A percentile compares a stretch with the other conserved stretches of the same genome.
These are phyloP conservation scores for Spodoptera exigua DNA, from an alignment of 2,888 invertebrate genomes.

Conservation along the genomic window DNA sequence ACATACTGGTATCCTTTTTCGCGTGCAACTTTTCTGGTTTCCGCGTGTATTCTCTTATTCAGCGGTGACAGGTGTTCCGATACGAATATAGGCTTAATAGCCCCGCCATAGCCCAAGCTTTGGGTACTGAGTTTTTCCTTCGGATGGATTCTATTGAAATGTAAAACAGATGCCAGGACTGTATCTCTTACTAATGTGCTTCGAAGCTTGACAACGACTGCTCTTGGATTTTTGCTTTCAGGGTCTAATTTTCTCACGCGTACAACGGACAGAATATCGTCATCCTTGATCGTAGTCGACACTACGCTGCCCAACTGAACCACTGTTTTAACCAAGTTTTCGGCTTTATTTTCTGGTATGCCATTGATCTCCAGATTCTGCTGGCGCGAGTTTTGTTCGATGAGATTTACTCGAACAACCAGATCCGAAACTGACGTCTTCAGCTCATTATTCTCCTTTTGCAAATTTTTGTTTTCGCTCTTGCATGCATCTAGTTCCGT, in stretches of 20 bases:
- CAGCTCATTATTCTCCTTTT: no score
- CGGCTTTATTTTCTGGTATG: neutral
- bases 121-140: neutral
- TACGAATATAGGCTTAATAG: neutral
- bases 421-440: no score
- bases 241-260: neutral
- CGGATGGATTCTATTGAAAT: neutral
- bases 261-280: neutral
- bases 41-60: constrained; percentile 11
- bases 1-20: constrained; percentile 13
- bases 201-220: neutral
- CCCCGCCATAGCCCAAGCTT: neutral
- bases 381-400: neutral
- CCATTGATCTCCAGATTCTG: neutral
- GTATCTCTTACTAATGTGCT: neutral
- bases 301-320: neutral
- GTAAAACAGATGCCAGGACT: neutral
- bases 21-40: constrained; percentile 5
- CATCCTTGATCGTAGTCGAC: neutral
- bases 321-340: neutral
- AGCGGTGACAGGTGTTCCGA: constrained; percentile 14
- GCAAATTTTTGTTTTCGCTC: no score
- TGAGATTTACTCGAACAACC: no score
- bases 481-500: no score
- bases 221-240: neutral